Evolutionary conservation across 2,888 invertebrate genomes (phyloP), one percentile per base, ranked within the genome.

Genomic region (Scaptomyza cyrtandrae): DNA sequence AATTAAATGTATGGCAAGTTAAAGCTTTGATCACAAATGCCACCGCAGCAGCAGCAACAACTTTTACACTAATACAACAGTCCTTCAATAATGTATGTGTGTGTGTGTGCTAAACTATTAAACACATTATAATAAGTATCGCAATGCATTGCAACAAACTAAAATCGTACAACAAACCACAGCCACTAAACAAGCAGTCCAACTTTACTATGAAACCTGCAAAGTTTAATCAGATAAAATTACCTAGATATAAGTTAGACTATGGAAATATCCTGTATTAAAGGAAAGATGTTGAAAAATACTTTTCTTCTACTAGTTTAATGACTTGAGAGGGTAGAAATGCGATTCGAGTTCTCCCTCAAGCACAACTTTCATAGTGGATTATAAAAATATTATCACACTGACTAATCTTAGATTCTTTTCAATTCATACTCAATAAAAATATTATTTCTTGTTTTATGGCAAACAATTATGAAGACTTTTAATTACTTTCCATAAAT

Each of bases 51-150:
- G 24, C 49, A 24, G 43, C 50, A 45, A n/a, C 27, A 24, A 11
- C 14, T 11, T 6, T 43, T n/a, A n/a, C n/a, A n/a, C n/a, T n/a
- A n/a, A 33, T 46, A 37, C 39, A 0, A 9, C 31, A 60, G 33
- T 53, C 52, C 27, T 65, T 45, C 14, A 35, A 69, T 64, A 66
- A 64, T 56, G 39, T 39, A 19, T 65, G 60, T 31, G 7, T 31
- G 31, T 31, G 31, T 31, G 31, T 31, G 2, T 31, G 6, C 31
- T 2, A 6, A 59, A 56, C 76, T 63, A 78, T 68, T 68, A 68
- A 57, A 41, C 43, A 67, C 66, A 74, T 66, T 65, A 54, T 46
- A 67, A 65, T 71, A 67, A 82, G 78, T 75, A 62, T 67, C 35
- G 24, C 62, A 57, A 54, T 56, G 44, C 43, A 75, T 58, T 54